Conservation (phyloP, 2,113 vertebrate species). For the Ibidorhyncha struthersii region DNA sequence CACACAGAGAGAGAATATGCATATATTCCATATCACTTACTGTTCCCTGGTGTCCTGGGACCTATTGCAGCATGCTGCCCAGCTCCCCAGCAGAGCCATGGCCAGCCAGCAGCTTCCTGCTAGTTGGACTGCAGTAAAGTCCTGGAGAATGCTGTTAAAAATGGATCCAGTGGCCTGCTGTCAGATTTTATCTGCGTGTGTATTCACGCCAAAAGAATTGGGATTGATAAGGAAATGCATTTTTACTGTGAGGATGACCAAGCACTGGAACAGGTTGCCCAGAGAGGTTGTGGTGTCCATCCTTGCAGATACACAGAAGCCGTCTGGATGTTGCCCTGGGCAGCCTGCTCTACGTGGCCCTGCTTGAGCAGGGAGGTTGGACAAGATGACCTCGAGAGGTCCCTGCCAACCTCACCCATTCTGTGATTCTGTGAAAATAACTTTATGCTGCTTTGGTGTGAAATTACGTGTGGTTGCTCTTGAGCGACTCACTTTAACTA, state of each 20-base stretch:
- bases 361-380: not conserved
- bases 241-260: not conserved
- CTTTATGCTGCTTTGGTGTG: not conserved
- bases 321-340: not conserved
- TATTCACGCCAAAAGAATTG: not conserved
- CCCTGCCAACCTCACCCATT: not conserved
- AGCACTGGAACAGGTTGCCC: not conserved
- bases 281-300: not conserved
- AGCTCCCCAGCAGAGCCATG: accelerated
- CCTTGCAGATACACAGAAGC: not conserved
- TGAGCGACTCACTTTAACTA: not conserved
- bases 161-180: not conserved
- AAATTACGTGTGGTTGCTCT: not conserved
- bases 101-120: not conserved
- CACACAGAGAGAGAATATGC: accelerated
- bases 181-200: not conserved
- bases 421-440: not conserved
- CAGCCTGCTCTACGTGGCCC: not conserved
- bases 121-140: not conserved
- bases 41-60: not conserved
- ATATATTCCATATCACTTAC: accelerated
- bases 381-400: not conserved
- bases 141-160: not conserved
- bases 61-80: not conserved
- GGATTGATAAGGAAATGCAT: not conserved